Percentiles rank a stretch among this genome's conserved stretches.
Conservation (phyloP, 2,888 invertebrate species). For the Acanthosoma haemorrhoidale region DNA sequence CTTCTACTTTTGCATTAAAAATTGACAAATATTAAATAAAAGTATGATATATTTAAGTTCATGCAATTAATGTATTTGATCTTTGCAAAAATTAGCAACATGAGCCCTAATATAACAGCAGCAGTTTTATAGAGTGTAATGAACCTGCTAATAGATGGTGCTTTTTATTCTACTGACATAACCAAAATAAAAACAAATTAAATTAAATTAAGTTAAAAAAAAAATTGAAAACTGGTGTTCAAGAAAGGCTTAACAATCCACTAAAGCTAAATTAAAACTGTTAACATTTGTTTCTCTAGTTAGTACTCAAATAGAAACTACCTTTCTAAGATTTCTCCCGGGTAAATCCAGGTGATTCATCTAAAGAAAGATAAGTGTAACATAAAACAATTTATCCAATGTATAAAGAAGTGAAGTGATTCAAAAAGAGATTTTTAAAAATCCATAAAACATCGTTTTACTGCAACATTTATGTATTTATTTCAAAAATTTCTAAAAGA, state of each 20-base stretch:
- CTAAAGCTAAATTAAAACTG: background rate
- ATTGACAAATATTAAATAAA: background rate
- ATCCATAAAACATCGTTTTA: background rate
- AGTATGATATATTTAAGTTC: background rate
- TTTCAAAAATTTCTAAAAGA: too few species aligned
- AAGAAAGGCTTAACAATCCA: constrained; percentile 6
- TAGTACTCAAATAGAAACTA: constrained; percentile 36
- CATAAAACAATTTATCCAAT: constrained; percentile 3
- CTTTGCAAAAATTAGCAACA: background rate
- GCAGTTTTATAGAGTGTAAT: background rate
- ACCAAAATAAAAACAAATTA: background rate
- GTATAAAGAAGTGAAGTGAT: background rate
- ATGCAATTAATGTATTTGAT: background rate
- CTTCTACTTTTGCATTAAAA: background rate
- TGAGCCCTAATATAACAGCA: background rate
- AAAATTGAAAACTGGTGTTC: background rate
- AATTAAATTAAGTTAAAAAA: background rate
- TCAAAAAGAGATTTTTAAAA: background rate
- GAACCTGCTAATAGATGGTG: constrained; percentile 2
- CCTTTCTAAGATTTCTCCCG: constrained; percentile 45
- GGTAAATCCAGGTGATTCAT: constrained; percentile 45
- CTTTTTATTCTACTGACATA: constrained; percentile 1
- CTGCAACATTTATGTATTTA: background rate
- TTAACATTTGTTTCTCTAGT: constrained; percentile 10
- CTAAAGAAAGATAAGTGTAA: constrained; percentile 34